Conservation (phyloP, 2,797 vertebrate genomes). For the Liasis olivaceus region DNA sequence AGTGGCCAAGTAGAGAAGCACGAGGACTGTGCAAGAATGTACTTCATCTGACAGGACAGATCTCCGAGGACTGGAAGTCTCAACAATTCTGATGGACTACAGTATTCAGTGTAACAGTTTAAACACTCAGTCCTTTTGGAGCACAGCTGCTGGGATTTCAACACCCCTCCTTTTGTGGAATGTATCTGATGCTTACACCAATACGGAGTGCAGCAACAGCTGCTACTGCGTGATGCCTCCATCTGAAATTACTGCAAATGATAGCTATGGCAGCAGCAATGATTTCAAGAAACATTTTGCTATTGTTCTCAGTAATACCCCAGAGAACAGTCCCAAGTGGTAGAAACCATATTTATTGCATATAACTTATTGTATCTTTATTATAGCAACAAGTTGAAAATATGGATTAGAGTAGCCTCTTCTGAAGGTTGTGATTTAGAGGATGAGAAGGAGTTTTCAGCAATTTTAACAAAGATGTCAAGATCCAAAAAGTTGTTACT, state of each 20-base stretch:
- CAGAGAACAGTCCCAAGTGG: not conserved
- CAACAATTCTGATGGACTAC: accelerated
- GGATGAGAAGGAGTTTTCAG: not conserved
- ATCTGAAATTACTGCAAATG: slow-evolving; percentile 38
- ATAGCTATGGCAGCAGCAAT: slow-evolving; percentile 4
- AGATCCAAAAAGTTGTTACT: not conserved
- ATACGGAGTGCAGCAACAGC: not conserved
- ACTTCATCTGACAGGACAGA: not conserved
- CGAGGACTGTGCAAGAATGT: not conserved
- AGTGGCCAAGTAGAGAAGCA: not conserved
- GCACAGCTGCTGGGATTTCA: slow-evolving; percentile 14
- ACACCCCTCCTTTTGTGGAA: not conserved
- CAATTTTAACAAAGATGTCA: not conserved
- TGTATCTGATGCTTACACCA: not conserved
- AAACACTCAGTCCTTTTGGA: slow-evolving; percentile 7
- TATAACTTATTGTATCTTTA: not conserved
- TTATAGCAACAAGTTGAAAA: not conserved
- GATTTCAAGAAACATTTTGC: not conserved
- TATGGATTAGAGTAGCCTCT: not conserved
- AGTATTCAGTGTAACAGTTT: not conserved
- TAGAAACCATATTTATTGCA: not conserved
- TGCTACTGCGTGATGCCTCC: not conserved
- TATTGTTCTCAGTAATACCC: not conserved
- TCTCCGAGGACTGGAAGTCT: not conserved
- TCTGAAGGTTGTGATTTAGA: not conserved